phyloP scores from a whole-genome alignment of 2,113 vertebrate species.

The Lycocorax pyrrhopterus region DNA sequence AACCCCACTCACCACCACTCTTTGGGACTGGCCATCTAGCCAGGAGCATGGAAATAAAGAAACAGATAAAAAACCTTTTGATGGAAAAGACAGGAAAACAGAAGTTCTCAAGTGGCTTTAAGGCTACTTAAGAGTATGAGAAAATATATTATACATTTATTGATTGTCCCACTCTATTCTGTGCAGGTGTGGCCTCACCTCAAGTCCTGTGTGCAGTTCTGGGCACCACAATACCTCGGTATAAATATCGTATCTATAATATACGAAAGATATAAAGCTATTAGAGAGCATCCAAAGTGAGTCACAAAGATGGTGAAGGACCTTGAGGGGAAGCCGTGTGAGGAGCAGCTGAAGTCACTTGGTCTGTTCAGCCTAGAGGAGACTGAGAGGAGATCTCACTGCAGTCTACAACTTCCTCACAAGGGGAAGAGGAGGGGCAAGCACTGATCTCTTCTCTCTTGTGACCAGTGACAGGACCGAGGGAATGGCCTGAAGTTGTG shows the following conservation, averaged over 20 bases:
- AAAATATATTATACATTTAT: not conserved
- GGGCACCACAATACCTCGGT: not conserved
- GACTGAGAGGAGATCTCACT: not conserved
- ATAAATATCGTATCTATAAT: too few relatives aligned
- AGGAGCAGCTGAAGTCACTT: not conserved
- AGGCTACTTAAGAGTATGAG: not conserved
- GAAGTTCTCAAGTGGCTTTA: not conserved
- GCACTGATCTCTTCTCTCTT: not conserved
- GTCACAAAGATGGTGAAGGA: not conserved
- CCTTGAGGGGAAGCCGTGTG: rapidly evolving
- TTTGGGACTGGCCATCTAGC: not conserved
- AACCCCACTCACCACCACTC: not conserved
- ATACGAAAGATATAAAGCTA: not conserved
- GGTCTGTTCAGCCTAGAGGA: not conserved
- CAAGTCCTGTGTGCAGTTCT: not conserved
- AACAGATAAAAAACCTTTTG: not conserved
- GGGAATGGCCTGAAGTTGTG: not conserved
- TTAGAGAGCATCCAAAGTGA: not conserved
- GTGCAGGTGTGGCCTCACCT: not conserved
- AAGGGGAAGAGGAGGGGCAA: not conserved
- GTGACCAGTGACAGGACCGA: not conserved
- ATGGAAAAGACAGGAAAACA: not conserved
- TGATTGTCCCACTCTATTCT: not conserved
- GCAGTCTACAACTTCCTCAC: rapidly evolving
- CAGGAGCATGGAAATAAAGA: not conserved